These are phyloP conservation scores for Xylota sylvarum DNA, from an alignment of 2,888 invertebrate species.

Conservation along the genomic window DNA sequence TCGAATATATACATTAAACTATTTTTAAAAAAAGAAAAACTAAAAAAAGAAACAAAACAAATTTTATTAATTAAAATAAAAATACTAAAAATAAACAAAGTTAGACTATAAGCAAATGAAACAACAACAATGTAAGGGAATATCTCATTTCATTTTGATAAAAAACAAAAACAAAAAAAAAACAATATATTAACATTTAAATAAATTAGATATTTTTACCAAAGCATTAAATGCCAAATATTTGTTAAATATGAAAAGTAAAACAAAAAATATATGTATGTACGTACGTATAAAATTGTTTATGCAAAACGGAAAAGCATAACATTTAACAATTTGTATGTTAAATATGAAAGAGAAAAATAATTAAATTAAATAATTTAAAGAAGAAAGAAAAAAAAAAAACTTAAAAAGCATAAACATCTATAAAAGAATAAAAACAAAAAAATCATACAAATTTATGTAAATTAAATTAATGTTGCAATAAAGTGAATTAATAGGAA, in stretches of 20 bases:
- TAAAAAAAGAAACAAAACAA: slow-evolving; percentile 59
- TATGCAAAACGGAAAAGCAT: slow-evolving; percentile 45
- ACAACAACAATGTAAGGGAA: slow-evolving; percentile 71
- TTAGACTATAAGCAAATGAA: slow-evolving; percentile 64
- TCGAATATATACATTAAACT: slow-evolving; percentile 76
- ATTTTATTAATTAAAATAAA: slow-evolving; percentile 53
- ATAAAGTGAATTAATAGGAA: slow-evolving; percentile 77
- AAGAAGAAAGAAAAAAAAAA: slow-evolving; percentile 35
- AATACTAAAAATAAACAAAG: slow-evolving; percentile 74
- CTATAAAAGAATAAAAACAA: slow-evolving; percentile 46
- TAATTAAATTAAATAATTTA: slow-evolving; percentile 55
- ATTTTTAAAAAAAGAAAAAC: slow-evolving; percentile 52
- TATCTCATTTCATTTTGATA: slow-evolving; percentile 76
- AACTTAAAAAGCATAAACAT: slow-evolving; percentile 55
- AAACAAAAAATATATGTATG: slow-evolving; percentile 36
- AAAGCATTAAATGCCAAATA: slow-evolving; percentile 80
- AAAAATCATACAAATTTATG: slow-evolving; percentile 74
- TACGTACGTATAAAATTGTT: slow-evolving; percentile 11
- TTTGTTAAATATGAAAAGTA: slow-evolving; percentile 79
- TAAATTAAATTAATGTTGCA: slow-evolving; percentile 78
- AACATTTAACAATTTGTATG: slow-evolving; percentile 62
- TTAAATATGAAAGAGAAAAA: slow-evolving; percentile 43
- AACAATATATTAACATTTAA: slow-evolving; percentile 67
- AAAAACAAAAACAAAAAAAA: slow-evolving; percentile 42
- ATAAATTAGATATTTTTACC: slow-evolving; percentile 78